A percentile compares a stretch with the other conserved stretches of the same genome.
Conservation (phyloP, 1,140 invertebrate species). For the Drosophila navojoa region DNA sequence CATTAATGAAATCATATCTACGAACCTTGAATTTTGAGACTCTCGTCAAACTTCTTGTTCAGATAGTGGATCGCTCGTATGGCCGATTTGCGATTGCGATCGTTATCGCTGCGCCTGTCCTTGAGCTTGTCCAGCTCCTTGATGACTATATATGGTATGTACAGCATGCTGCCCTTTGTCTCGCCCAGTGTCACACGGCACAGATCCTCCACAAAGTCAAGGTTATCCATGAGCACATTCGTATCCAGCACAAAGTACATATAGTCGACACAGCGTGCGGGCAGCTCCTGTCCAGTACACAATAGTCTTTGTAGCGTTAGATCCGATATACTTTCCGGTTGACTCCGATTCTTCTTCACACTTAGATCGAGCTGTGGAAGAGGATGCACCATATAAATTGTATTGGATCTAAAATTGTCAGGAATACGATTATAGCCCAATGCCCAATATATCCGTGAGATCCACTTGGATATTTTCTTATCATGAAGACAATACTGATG, state of each 20-base stretch:
- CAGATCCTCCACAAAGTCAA: constrained; percentile 57
- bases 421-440: too few relatives aligned
- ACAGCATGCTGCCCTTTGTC: constrained; percentile 52
- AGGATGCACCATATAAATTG: too few relatives aligned
- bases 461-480: too few relatives aligned
- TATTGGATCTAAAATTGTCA: too few relatives aligned
- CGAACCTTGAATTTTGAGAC: constrained; percentile 64
- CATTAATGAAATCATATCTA: not conserved
- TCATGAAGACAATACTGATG: too few relatives aligned
- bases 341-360: not conserved
- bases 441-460: too few relatives aligned
- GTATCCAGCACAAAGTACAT: constrained; percentile 67
- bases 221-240: constrained; percentile 57
- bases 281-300: constrained; percentile 2
- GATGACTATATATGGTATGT: constrained; percentile 61
- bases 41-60: constrained; percentile 66
- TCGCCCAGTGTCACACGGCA: constrained; percentile 41
- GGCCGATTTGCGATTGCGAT: constrained; percentile 32
- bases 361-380: not conserved
- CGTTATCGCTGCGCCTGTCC: constrained; percentile 9
- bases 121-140: constrained; percentile 76
- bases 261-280: constrained; percentile 21
- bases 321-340: not conserved
- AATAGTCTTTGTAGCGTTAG: not conserved
- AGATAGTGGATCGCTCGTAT: constrained; percentile 72